Evolutionary conservation across 2,113 vertebrate genomes (phyloP).

Genomic region (Thalassarche chlororhynchos): DNA sequence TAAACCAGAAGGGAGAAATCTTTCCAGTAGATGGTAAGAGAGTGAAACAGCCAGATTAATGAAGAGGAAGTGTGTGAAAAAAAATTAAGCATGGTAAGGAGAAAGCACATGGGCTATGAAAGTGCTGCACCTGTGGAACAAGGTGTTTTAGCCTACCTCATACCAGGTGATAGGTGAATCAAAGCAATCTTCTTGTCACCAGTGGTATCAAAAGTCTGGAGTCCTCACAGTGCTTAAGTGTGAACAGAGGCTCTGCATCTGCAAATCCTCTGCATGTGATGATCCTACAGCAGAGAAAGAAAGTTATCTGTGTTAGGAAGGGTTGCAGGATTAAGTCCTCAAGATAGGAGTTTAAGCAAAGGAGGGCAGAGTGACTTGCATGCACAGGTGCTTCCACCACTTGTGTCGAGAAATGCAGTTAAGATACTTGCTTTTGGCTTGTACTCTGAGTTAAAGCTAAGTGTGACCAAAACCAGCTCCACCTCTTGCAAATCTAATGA

Average conservation of each 20-base stretch:
- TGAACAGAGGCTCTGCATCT: not conserved
- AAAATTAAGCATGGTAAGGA: not conserved
- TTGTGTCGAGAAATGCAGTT: not conserved
- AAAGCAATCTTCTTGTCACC: not conserved
- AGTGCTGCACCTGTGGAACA: not conserved
- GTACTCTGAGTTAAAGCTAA: not conserved
- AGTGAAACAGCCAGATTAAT: not conserved
- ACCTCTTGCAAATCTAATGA: not conserved
- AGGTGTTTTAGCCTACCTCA: not conserved
- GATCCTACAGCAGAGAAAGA: not conserved
- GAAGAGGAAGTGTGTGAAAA: not conserved
- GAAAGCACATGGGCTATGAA: not conserved
- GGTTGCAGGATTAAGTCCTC: not conserved
- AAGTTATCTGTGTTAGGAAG: not conserved
- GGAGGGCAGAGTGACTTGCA: not conserved
- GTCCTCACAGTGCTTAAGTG: not conserved
- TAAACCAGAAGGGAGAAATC: not conserved
- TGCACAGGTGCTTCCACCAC: not conserved
- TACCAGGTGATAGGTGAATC: not conserved
- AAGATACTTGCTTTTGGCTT: not conserved
- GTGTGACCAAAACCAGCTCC: not conserved
- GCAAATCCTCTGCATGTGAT: not conserved
- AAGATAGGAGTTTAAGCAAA: not conserved
- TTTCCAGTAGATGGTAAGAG: not conserved
- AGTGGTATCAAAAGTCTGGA: not conserved